Evolutionary conservation across 2,113 vertebrate species (phyloP).

Genomic region (Tylochromis polylepis): DNA sequence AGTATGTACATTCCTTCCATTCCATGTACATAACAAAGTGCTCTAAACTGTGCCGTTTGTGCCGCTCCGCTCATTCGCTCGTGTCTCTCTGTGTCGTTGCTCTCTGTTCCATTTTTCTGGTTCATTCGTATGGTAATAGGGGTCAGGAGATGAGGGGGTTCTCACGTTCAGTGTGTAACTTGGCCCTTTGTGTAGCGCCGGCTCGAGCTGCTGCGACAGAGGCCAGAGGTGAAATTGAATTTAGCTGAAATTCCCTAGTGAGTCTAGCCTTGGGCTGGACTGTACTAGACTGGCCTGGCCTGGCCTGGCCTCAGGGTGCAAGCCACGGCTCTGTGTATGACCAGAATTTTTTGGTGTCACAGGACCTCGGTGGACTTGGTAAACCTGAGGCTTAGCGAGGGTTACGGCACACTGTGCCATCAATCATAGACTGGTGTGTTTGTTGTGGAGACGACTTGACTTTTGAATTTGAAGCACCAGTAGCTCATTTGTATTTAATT

Average conservation of each 20-base stretch:
- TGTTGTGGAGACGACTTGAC: neutral
- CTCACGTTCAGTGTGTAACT: slow-evolving; percentile 89
- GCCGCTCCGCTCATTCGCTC: neutral
- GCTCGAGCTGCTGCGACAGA: slow-evolving; percentile 76
- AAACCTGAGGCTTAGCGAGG: neutral
- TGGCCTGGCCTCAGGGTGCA: neutral
- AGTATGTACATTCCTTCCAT: neutral
- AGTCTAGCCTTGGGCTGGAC: slow-evolving; percentile 63
- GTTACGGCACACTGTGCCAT: neutral
- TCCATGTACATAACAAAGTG: neutral
- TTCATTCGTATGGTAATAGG: slow-evolving; percentile 90
- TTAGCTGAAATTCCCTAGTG: slow-evolving; percentile 76
- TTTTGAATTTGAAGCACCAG: neutral
- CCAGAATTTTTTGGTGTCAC: neutral
- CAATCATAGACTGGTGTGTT: neutral
- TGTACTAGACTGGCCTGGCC: neutral
- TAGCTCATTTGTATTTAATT: neutral
- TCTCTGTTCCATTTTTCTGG: slow-evolving; percentile 69
- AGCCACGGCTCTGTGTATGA: neutral
- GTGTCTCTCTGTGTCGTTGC: slow-evolving; percentile 25
- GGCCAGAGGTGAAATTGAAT: slow-evolving; percentile 82
- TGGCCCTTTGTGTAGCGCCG: slow-evolving; percentile 81
- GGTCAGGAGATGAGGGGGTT: slow-evolving; percentile 92
- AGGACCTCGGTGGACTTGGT: neutral
- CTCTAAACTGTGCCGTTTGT: neutral